Evolutionary conservation across 2,113 vertebrate genomes (phyloP).

Genomic region (Orcinus orca): DNA sequence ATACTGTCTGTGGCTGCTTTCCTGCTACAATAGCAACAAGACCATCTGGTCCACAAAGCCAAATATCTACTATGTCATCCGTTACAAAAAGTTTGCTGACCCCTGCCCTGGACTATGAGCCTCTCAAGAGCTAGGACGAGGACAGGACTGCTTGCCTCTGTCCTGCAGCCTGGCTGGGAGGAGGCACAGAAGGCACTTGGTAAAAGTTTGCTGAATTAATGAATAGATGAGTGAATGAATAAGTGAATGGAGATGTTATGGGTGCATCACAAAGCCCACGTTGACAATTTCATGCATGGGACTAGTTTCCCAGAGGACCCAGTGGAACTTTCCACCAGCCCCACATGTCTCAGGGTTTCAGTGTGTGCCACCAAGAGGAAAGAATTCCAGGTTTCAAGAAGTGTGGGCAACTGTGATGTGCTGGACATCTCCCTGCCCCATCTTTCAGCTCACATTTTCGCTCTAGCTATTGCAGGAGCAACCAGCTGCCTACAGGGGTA

Average conservation of each 20-base stretch:
- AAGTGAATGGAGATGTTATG: neutral
- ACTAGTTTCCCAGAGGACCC: neutral
- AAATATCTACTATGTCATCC: neutral
- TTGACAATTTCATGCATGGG: neutral
- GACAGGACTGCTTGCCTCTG: neutral
- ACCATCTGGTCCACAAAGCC: neutral
- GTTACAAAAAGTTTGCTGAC: neutral
- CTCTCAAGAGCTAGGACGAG: neutral
- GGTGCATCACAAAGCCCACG: neutral
- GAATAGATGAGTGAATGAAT: neutral
- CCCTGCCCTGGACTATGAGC: neutral
- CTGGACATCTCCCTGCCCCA: too few species aligned
- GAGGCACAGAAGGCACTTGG: neutral
- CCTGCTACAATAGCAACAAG: neutral
- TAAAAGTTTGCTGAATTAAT: neutral
- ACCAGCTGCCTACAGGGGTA: too few species aligned
- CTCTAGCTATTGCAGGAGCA: neutral
- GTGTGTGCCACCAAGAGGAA: neutral
- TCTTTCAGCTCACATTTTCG: neutral
- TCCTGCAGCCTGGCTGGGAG: neutral
- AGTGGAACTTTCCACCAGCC: neutral
- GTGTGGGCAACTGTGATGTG: fast-evolving
- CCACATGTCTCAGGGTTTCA: neutral
- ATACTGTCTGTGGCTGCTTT: too few species aligned
- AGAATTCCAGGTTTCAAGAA: neutral